Evolutionary conservation across 1,140 invertebrate genomes (phyloP), one percentile per base, ranked within the genome.

Genomic region (Melanaphis sacchari): DNA sequence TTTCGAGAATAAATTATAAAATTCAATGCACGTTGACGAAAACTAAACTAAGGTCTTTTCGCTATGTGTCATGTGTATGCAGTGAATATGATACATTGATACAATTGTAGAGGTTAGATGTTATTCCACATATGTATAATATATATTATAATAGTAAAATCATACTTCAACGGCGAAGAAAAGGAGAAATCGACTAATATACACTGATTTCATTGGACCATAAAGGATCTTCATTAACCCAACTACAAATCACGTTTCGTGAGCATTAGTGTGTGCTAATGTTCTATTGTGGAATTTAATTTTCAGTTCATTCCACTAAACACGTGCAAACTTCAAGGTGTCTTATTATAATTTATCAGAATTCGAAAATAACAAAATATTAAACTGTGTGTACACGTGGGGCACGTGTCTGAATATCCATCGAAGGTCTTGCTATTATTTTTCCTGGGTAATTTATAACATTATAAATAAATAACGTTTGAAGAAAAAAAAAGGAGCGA

Each of bases 191-290:
- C 43, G 85, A 88, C 43, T 36, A 49, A 88, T 49, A 88, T 36
- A 87, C 31, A 88, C 24, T 46, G 84, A 87, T 43, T 18, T 88
- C 43, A 88, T 49, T 49, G 43, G 31, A 36, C 2, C 43, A 49
- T 88, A 88, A 49, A 88, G 43, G 85, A 49, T 88, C 43, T 49
- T 46, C 43, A 88, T 49, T 88, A 88, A 49, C 85, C 85, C 85
- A 49, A 49, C 85, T 49, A 49, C 85, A 88, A 88, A 88, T 88
- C n/a, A 88, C 43, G 84, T 43, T 87, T 87, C 41, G 36, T 6
- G 43, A 88, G n/a, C 38, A 49, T 88, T 88, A n/a, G 85, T n/a
- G 49, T 18, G 85, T 49, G 85, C 8, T 88, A 88, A 88, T 88
- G 85, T 49, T 88, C 85, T 36, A 87, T 88, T 88, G 38, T 49